Percentiles rank a stretch among this genome's conserved stretches.
Evolutionary conservation across 2,113 vertebrate species (phyloP).

Genomic region (Antigone vipio): DNA sequence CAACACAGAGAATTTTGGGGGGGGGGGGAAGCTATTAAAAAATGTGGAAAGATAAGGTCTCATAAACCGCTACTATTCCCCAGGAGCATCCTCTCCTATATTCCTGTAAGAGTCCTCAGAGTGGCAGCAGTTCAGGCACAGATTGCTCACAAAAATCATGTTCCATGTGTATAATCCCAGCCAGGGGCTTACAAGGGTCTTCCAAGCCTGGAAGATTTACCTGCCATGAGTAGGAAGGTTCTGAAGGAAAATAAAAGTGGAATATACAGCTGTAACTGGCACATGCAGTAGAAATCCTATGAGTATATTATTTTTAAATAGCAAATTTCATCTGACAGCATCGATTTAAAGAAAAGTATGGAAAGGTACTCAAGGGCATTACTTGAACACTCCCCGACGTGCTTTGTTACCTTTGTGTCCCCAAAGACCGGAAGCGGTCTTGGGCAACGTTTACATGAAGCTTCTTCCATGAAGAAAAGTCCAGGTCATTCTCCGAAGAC

Average conservation of each 20-base stretch:
- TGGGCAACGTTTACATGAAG: background rate
- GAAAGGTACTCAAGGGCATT: background rate
- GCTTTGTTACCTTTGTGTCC: background rate
- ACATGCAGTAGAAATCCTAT: background rate
- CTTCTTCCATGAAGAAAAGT: background rate
- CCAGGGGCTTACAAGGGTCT: background rate
- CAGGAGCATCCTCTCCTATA: background rate
- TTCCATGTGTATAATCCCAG: background rate
- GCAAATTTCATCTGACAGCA: background rate
- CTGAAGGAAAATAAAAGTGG: background rate
- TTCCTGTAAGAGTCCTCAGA: background rate
- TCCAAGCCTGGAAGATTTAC: background rate
- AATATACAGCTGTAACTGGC: background rate
- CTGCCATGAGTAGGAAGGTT: background rate
- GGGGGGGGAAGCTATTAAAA: background rate
- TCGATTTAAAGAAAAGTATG: background rate
- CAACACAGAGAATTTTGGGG: background rate
- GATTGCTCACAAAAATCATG: background rate
- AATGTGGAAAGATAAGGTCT: background rate
- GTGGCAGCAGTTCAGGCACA: background rate
- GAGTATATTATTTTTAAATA: background rate
- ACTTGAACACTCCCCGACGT: background rate
- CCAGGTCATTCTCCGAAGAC: background rate
- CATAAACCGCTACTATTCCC: background rate
- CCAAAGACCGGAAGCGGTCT: background rate